Evolutionary conservation across 2,888 invertebrate species (phyloP), one percentile per base, ranked within the genome.

Genomic region (Caenorhabditis imperialis): DNA sequence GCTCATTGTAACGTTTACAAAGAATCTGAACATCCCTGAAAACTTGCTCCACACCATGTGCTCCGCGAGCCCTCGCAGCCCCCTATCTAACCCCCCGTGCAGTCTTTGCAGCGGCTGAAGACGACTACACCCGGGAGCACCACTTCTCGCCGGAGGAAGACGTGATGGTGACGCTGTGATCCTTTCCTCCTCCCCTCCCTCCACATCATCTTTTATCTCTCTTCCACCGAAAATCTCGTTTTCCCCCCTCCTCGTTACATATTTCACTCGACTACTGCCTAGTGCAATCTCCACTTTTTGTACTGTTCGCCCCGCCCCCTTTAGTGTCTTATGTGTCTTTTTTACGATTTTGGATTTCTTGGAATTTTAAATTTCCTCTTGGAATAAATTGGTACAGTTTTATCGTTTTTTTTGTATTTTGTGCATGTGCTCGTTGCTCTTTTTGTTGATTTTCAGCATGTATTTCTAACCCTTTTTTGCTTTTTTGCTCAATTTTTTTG

Each of bases 81-180:
- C n/a, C n/a, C n/a, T n/a, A n/a, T 4, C 6, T 27, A 30, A 55
- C 35, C 48, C 18, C 42, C 47, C 8, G 54, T 65, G 47, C 48
- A 65, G 65, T 48, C 22, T 65, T 65, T 57, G 27, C 55, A 57
- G 55, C 57, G 37, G 58, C 42, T 27, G 67, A 58, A 18, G 58
- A 69, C 5, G 57, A 38, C 22, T 72, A 53, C 30, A 25, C 45
- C n/a, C 58, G 63, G 8, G 63, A 72, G 27, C 67, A 70, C 51
- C 55, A 67, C 25, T 62, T 60, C 20, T 67, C 73, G 4, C 60
- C 53, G 16, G 60, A 72, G 40, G 53, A 63, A 20, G 72, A 63
- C 58, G 67, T 67, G 20, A 61, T 74, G 61, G 47, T 45, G 7
- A 53, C 54, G 8, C 33, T 73, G 23, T 67, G 40, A 61, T 40